Evolutionary conservation across 2,797 vertebrate genomes (phyloP).

Genomic region (Acridotheres tristis): DNA sequence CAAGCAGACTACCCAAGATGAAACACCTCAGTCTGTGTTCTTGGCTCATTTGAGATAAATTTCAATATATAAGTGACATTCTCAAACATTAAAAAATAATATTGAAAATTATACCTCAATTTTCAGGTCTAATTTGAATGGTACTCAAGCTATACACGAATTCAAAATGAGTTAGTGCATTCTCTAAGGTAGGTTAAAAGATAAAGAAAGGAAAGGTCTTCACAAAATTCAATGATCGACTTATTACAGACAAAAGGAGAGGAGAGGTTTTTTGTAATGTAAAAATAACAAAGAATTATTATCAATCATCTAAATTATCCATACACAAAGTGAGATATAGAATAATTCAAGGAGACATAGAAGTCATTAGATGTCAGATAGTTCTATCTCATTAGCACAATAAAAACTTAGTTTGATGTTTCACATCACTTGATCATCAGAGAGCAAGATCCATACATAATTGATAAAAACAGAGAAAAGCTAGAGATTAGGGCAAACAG

Average conservation of each 20-base stretch:
- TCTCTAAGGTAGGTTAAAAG: background rate
- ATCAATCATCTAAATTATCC: background rate
- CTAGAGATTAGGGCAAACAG: background rate
- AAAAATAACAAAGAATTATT: background rate
- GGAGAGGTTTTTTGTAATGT: background rate
- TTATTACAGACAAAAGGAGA: background rate
- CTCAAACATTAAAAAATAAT: background rate
- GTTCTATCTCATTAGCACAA: conserved; percentile 43
- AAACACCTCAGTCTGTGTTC: background rate
- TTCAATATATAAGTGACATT: background rate
- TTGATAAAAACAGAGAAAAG: conserved; percentile 23
- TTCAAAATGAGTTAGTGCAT: background rate
- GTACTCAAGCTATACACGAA: background rate
- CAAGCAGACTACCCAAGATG: background rate
- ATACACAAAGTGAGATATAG: background rate
- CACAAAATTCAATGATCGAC: background rate
- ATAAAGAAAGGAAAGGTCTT: background rate
- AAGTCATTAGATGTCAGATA: conserved; percentile 38
- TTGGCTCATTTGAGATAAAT: background rate
- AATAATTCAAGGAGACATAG: conserved; percentile 43
- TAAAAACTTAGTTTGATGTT: conserved; percentile 44
- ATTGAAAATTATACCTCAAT: background rate
- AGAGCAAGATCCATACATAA: conserved; percentile 23
- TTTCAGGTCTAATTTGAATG: background rate
- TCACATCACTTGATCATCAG: conserved; percentile 24